phyloP scores from a whole-genome alignment of 2,797 vertebrate genomes.

The Manis javanica region DNA sequence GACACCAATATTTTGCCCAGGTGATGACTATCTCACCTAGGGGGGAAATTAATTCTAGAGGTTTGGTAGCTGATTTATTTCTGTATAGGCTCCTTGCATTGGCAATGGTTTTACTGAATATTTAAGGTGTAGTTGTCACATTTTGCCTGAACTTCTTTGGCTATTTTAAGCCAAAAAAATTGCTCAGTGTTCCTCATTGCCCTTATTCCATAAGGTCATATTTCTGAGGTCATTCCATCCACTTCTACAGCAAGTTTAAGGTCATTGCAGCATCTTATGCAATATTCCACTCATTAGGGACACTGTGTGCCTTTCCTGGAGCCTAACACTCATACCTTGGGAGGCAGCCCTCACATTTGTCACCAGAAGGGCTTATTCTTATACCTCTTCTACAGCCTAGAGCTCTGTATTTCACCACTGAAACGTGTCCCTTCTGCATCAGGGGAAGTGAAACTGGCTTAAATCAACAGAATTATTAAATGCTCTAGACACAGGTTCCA shows the following conservation, averaged over 20 bases:
- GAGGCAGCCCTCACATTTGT: neutral
- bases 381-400: neutral
- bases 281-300: neutral
- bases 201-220: neutral
- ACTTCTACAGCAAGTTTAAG: neutral
- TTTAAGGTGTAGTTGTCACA: neutral
- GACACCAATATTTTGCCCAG: neutral
- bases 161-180: slow-evolving; percentile 35
- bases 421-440: neutral
- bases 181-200: neutral
- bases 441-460: neutral
- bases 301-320: slow-evolving; percentile 3
- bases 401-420: neutral
- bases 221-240: neutral
- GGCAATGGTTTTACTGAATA: slow-evolving; percentile 43
- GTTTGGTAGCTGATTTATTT: slow-evolving; percentile 47
- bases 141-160: slow-evolving; percentile 35
- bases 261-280: neutral
- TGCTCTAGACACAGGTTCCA: neutral
- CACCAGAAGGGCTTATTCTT: neutral
- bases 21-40: neutral
- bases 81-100: neutral
- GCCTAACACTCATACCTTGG: neutral
- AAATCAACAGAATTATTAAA: neutral
- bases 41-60: slow-evolving; percentile 1